Evolutionary conservation across 92 coral and sea anemone genomes (phyloP).

Genomic region (Porites cylindrica): DNA sequence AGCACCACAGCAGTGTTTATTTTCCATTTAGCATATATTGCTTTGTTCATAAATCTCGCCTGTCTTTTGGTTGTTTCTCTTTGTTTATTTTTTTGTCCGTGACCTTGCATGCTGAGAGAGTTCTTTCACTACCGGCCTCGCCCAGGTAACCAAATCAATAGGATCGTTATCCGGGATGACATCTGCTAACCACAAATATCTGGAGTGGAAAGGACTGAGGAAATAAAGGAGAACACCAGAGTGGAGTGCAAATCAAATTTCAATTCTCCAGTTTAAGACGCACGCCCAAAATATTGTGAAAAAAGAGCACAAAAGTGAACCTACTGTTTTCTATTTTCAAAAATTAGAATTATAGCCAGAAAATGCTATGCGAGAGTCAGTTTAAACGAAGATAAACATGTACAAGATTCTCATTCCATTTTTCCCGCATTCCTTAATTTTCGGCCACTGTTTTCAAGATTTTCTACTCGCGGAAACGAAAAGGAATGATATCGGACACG

Average conservation of each 20-base stretch:
- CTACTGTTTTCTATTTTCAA: no score
- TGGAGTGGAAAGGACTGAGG: slow-evolving; percentile 15
- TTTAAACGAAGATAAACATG: background rate
- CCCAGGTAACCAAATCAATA: background rate
- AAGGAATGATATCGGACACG: background rate
- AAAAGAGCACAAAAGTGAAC: no score
- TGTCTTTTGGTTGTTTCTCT: background rate
- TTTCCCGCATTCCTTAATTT: slow-evolving; percentile 17
- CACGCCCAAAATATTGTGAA: no score
- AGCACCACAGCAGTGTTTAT: background rate
- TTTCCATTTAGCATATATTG: background rate
- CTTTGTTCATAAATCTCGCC: background rate
- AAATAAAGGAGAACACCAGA: background rate
- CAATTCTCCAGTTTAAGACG: no score
- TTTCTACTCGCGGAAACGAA: background rate
- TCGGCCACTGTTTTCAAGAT: background rate
- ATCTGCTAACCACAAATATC: background rate
- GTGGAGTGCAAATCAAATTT: background rate
- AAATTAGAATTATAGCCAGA: background rate
- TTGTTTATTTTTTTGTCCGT: background rate
- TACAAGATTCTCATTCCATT: background rate
- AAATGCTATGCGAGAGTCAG: background rate
- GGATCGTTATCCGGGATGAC: background rate
- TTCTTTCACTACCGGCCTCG: background rate
- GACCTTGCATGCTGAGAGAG: background rate